Evolutionary conservation across 53 echinoderm and acorn worm species (phyloP), one percentile per base, ranked within the genome.

Genomic region (Actinopyga echinites): DNA sequence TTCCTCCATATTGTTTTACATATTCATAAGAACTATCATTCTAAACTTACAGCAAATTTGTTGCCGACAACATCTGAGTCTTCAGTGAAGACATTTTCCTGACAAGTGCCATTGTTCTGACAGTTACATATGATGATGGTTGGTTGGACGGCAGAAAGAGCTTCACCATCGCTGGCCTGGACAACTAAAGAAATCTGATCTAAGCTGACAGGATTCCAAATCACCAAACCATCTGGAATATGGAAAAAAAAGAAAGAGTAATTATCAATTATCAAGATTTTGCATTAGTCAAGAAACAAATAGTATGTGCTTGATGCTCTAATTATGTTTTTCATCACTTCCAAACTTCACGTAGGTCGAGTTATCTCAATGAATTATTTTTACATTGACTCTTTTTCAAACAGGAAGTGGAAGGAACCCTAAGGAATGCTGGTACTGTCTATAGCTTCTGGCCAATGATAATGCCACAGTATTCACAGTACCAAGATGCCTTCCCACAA

Each of bases 41-140:
- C 4, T 21, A 59, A 63, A 79, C 95, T 93, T 79, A 95, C 95
- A 8, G 93, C 90, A 84, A 95, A 95, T 43, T 85, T 87, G 45
- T 95, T 86, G 21, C 71, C 85, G 29, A 86, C 55, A 17, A 95
- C 83, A 56, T 95, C 83, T 56, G 93, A 90, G 40, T 74, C 73
- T 13, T 81, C 61, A 9, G 87, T 89, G 68, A 82, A 91, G 57
- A 85, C 84, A 49, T 93, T 79, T 36, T 89, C 87, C 22, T 74
- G 79, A 55, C 93, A 95, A 42, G 87, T 89, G 3, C 95, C 95
- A 34, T 88, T 93, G 58, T 95, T 95, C 74, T 93, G 84, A 75
- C 95, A 95, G 57, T 93, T 85, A 81, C 95, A 95, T 0, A 95
- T 22, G 25, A 85, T 86, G 67, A 95, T 86, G 21, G 68, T 85